phyloP scores from a whole-genome alignment of 2,113 vertebrate genomes.

The Oceanites oceanicus region DNA sequence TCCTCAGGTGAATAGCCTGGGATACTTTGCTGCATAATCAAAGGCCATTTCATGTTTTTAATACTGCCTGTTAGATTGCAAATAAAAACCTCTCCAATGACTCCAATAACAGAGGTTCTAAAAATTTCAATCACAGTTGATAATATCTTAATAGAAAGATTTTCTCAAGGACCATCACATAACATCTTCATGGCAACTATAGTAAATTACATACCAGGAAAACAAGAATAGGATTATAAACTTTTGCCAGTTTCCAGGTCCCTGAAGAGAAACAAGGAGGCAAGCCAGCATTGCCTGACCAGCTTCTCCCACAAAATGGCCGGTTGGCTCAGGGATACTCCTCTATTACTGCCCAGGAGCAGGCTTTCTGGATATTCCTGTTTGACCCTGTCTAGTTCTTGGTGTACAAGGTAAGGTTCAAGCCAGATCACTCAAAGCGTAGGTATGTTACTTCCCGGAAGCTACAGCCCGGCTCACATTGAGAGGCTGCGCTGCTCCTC shows the following conservation, averaged over 20 bases:
- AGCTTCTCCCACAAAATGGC: not conserved
- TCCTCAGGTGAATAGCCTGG: not conserved
- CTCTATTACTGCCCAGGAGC: not conserved
- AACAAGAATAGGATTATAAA: not conserved
- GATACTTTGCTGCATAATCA: not conserved
- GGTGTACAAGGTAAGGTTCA: not conserved
- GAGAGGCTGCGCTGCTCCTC: not conserved
- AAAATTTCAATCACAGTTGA: not conserved
- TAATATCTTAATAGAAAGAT: not conserved
- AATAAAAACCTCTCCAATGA: not conserved
- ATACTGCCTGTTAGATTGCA: not conserved
- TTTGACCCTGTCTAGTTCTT: not conserved
- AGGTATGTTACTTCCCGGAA: not conserved
- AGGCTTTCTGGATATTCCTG: not conserved
- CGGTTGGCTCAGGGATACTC: rapidly evolving
- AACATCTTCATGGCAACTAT: not conserved
- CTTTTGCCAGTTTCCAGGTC: not conserved
- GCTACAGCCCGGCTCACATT: not conserved
- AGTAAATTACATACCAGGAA: not conserved
- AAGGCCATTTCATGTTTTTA: not conserved
- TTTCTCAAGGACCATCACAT: not conserved
- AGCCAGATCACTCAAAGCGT: not conserved
- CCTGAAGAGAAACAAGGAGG: not conserved
- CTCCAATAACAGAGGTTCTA: not conserved
- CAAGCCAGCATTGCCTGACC: not conserved